Percentiles rank a stretch among this genome's conserved stretches.
Evolutionary conservation across 2,888 invertebrate species (phyloP).

Genomic region (Synergus laeviventris): DNA sequence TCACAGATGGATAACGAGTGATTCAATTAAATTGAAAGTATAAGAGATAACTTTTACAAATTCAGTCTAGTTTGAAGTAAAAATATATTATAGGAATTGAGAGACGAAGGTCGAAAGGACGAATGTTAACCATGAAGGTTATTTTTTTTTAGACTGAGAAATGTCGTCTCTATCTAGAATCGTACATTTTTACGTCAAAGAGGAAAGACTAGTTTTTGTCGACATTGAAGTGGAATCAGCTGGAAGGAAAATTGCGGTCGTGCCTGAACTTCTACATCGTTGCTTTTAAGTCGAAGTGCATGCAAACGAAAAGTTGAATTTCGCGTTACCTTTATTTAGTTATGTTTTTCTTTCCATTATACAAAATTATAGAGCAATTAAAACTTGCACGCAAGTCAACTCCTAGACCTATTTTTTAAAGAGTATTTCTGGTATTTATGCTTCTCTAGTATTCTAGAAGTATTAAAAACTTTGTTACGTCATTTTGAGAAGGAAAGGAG

Average conservation of each 20-base stretch:
- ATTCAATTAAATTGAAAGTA: neutral
- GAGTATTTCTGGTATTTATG: neutral
- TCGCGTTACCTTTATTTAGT: neutral
- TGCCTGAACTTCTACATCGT: neutral
- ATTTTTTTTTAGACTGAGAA: neutral
- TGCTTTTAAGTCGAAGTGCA: neutral
- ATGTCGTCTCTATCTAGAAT: neutral
- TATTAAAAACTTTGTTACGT: neutral
- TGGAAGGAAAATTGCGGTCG: slow-evolving; percentile 16
- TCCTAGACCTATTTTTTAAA: neutral
- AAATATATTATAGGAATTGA: neutral
- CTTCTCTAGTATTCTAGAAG: neutral
- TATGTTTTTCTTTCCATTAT: neutral
- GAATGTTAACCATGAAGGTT: neutral
- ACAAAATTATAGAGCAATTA: neutral
- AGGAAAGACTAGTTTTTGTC: neutral
- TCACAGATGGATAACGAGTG: neutral
- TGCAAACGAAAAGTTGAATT: neutral
- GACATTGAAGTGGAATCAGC: slow-evolving; percentile 12
- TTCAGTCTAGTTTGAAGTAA: neutral
- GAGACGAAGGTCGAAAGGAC: neutral
- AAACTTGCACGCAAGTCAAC: neutral
- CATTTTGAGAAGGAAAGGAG: neutral
- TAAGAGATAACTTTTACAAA: neutral
- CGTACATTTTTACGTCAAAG: too few species aligned